phyloP scores from a whole-genome alignment of 37 sponge, comb jelly and placozoan species.

The Diacarnus erythraeanus region DNA sequence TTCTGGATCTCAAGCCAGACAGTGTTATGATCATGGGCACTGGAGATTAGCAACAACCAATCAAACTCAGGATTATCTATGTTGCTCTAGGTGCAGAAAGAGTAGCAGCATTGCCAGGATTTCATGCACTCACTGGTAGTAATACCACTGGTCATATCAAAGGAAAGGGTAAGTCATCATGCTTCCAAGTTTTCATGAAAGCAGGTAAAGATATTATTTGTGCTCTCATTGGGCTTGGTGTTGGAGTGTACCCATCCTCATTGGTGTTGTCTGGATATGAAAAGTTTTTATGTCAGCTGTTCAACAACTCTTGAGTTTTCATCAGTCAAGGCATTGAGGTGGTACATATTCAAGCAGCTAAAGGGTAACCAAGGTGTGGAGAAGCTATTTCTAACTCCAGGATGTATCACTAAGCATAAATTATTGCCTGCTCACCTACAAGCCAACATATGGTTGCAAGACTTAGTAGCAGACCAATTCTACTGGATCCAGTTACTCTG shows the following conservation, averaged over 20 bases:
- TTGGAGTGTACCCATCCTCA: neutral
- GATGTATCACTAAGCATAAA: too few relatives aligned
- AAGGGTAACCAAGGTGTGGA: neutral
- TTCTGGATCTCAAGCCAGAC: neutral
- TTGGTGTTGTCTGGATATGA: neutral
- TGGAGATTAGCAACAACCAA: neutral
- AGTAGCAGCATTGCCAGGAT: neutral
- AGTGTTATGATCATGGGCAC: neutral
- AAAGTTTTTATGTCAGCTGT: too few relatives aligned
- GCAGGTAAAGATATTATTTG: neutral
- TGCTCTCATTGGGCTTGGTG: neutral
- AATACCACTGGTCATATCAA: neutral
- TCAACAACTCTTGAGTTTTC: too few relatives aligned
- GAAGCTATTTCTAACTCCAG: neutral
- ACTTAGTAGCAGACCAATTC: neutral
- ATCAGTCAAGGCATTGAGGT: neutral
- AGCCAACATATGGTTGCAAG: too few relatives aligned
- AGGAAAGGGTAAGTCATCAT: neutral
- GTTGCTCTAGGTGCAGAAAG: constrained; percentile 1
- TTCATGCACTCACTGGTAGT: neutral
- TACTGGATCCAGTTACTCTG: neutral
- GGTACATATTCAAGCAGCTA: neutral
- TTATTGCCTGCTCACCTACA: too few relatives aligned
- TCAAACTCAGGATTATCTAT: neutral
- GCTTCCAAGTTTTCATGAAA: too few relatives aligned